Base-by-base conservation (phyloP, 2,113 vertebrate genomes). In the Nansenia antarctica region DNA sequence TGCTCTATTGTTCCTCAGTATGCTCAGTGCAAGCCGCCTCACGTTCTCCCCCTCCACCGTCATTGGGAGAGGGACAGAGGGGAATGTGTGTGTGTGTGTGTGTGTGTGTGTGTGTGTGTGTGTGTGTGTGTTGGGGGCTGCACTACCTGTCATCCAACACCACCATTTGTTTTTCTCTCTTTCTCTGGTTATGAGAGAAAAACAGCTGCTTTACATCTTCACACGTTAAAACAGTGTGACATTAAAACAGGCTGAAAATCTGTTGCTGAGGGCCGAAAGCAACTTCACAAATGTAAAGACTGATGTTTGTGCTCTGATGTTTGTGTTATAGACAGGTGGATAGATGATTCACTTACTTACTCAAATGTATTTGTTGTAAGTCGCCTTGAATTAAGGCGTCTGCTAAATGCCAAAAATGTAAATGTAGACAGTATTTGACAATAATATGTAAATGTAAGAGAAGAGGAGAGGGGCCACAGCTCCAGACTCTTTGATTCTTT, bases 381-480 rank as follows among this genome's bases (percentile, higher is more conserved):
- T n/a, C n/a, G n/a, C n/a, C n/a, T n/a, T n/a, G n/a, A n/a, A n/a
- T n/a, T n/a, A n/a, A n/a, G n/a, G n/a, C n/a, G n/a, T n/a, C n/a
- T n/a, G n/a, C n/a, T n/a, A n/a, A n/a, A n/a, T n/a, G n/a, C n/a
- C n/a, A n/a, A n/a, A n/a, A n/a, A n/a, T n/a, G n/a, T n/a, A n/a
- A n/a, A n/a, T n/a, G n/a, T n/a, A n/a, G n/a, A n/a, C n/a, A n/a
- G n/a, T n/a, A n/a, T n/a, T n/a, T n/a, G n/a, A n/a, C n/a, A n/a
- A n/a, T n/a, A n/a, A n/a, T n/a, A n/a, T n/a, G n/a, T n/a, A n/a
- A n/a, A n/a, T n/a, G n/a, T n/a, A n/a, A n/a, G n/a, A n/a, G n/a
- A n/a, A n/a, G n/a, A n/a, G n/a, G n/a, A n/a, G n/a, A 31, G 55
- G 31, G 45, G 58, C 62, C 65, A 72, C 52, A 62, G 5, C 64